Conservation (phyloP, 2,113 vertebrate genomes). For the Numida meleagris region DNA sequence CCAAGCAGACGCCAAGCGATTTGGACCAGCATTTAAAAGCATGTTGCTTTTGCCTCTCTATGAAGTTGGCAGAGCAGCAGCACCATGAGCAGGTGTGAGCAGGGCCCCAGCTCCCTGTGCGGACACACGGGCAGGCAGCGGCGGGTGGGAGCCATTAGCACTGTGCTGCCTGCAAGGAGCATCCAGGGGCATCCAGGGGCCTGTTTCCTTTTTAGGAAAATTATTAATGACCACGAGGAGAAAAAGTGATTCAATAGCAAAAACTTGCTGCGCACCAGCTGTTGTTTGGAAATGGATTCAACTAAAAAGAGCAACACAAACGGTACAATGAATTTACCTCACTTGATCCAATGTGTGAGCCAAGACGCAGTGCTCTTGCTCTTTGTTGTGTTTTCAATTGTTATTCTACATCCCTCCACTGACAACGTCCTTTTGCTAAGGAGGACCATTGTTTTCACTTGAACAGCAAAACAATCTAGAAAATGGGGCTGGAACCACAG, state of each 20-base stretch:
- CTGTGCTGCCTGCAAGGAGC: background rate
- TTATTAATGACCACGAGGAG: constrained; percentile 72
- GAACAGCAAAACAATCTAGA: background rate
- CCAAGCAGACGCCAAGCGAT: background rate
- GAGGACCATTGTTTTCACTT: background rate
- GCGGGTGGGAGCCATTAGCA: background rate
- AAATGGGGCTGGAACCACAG: background rate
- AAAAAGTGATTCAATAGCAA: constrained; percentile 61
- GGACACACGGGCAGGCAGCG: background rate
- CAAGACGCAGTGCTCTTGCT: background rate
- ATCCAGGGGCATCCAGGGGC: constrained; percentile 21
- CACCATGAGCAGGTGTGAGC: background rate
- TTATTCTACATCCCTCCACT: background rate
- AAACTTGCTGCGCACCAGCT: constrained; percentile 68
- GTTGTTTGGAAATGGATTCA: constrained; percentile 55
- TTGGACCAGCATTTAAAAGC: background rate
- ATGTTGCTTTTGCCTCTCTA: background rate
- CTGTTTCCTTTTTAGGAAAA: constrained; percentile 66
- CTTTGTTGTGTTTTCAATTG: background rate
- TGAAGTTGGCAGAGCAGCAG: background rate
- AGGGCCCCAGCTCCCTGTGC: background rate
- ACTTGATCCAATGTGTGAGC: background rate
- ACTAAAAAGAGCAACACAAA: constrained; percentile 43
- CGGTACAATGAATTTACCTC: background rate
- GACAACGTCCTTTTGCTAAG: background rate